phyloP scores from a whole-genome alignment of 2,797 vertebrate genomes.

The Pangasius macronema region DNA sequence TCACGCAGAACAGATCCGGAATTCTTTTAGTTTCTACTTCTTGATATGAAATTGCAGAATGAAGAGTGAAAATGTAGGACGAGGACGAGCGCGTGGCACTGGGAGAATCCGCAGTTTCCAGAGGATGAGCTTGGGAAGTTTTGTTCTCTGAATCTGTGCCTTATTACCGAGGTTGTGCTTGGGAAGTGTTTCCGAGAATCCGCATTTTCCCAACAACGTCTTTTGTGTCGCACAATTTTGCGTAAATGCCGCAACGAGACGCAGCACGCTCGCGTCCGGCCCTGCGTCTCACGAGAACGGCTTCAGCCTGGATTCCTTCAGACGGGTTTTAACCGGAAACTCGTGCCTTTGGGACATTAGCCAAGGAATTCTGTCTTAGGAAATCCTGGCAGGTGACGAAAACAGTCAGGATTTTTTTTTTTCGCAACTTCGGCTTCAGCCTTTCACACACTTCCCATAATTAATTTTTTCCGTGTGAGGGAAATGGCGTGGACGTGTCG shows the following conservation, averaged over 20 bases:
- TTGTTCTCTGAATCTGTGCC: neutral
- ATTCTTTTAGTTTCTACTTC: neutral
- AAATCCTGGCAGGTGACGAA: too few relatives aligned
- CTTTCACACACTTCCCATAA: too few relatives aligned
- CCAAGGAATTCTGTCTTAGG: too few relatives aligned
- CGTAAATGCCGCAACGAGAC: neutral
- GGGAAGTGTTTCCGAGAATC: neutral
- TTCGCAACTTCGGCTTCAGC: too few relatives aligned
- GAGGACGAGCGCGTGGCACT: neutral
- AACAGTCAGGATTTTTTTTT: too few relatives aligned
- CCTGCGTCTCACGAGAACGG: neutral
- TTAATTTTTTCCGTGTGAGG: too few relatives aligned
- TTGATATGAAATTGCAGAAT: neutral
- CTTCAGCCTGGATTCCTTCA: too few relatives aligned
- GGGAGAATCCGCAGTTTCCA: too few relatives aligned
- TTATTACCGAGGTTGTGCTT: neutral
- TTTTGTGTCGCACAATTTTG: neutral
- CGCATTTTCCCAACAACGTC: neutral
- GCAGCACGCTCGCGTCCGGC: neutral
- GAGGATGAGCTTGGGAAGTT: neutral
- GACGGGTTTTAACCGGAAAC: too few relatives aligned
- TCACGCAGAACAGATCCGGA: neutral
- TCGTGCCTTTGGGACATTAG: too few relatives aligned
- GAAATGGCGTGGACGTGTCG: too few relatives aligned
- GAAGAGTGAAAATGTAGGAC: neutral